A percentile compares a stretch with the other conserved stretches of the same genome.
phyloP scores from a whole-genome alignment of 2,888 invertebrate genomes.

The Magallana nippona region DNA sequence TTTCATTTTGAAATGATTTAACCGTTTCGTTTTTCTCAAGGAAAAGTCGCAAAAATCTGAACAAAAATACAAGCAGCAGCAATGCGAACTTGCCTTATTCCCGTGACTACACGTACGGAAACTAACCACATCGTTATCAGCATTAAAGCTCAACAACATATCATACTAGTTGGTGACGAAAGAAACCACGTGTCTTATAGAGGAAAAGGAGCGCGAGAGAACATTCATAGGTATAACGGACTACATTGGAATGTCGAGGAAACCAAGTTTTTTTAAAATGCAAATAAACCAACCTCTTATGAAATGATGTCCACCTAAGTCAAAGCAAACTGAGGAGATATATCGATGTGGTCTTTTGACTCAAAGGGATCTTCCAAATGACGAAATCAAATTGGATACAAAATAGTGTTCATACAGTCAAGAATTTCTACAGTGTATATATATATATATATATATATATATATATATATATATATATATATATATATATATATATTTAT shows the following conservation, averaged over 20 bases:
- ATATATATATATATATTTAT: no score
- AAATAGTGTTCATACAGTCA: neutral
- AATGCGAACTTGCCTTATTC: neutral
- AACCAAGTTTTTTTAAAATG: neutral
- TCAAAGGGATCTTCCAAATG: neutral
- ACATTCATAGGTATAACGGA: neutral
- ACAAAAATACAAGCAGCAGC: neutral
- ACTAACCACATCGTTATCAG: neutral
- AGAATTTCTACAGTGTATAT: no score
- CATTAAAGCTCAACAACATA: neutral
- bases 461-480: no score
- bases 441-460: no score
- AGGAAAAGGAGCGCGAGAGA: neutral
- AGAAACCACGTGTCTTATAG: neutral
- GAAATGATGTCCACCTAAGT: neutral
- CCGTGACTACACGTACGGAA: neutral
- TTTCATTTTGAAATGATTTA: no score
- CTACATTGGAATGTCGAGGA: neutral
- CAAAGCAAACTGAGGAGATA: neutral
- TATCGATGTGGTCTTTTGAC: neutral
- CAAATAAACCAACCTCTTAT: neutral
- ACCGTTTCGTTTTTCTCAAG: neutral
- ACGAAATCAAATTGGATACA: neutral
- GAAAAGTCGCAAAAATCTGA: neutral
- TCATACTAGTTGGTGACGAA: neutral